Percentiles rank a stretch among this genome's conserved stretches.
Evolutionary conservation across 2,888 invertebrate species (phyloP).

Genomic region (Oxycera nigricornis): DNA sequence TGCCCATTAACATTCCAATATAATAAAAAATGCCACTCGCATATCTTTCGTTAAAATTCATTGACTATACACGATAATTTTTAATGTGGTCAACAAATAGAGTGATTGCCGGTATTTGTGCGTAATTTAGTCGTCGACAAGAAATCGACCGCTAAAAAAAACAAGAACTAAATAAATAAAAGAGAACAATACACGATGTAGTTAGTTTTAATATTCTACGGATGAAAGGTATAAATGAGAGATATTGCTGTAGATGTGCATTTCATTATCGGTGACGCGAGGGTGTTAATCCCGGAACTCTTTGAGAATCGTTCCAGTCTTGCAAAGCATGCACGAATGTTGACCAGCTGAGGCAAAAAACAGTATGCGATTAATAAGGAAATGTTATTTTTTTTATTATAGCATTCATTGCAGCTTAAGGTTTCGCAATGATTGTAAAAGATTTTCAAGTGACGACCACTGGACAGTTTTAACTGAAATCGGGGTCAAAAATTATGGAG

Average conservation of each 20-base stretch:
- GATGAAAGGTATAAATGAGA: slow-evolving; percentile 19
- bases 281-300: slow-evolving; percentile 25
- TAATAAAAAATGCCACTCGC: slow-evolving; percentile 13
- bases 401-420: too few species aligned
- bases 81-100: slow-evolving; percentile 22
- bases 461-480: too few species aligned
- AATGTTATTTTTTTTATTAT: too few species aligned
- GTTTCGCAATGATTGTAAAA: too few species aligned
- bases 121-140: not conserved
- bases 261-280: not conserved
- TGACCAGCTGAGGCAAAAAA: too few species aligned
- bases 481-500: too few species aligned
- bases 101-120: slow-evolving; percentile 1
- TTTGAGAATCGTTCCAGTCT: too few species aligned
- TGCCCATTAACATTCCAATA: not conserved
- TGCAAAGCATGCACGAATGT: too few species aligned
- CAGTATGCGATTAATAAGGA: too few species aligned
- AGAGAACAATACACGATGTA: not conserved
- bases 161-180: not conserved
- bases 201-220: slow-evolving; percentile 18
- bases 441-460: too few species aligned
- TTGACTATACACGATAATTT: slow-evolving; percentile 5
- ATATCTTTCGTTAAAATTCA: slow-evolving; percentile 15
- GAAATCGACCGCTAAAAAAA: not conserved
- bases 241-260: slow-evolving; percentile 22